phyloP scores from a whole-genome alignment of 2,888 invertebrate genomes.

The Melieria picta region DNA sequence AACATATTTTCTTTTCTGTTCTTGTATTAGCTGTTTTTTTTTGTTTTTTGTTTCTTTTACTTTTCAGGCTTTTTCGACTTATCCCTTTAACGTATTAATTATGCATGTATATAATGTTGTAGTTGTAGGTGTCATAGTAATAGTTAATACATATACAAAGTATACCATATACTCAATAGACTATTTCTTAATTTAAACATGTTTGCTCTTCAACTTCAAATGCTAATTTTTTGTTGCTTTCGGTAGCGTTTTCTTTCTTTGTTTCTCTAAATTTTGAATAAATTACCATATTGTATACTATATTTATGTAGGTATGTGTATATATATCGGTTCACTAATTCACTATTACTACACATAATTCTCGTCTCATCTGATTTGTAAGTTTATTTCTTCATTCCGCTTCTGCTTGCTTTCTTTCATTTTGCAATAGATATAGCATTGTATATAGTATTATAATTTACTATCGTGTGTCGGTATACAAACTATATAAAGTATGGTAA shows the following conservation, averaged over 20 bases:
- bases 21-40: constrained; percentile 24
- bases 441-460: constrained; percentile 6
- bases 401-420: constrained; percentile 17
- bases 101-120: no score
- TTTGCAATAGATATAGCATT: constrained; percentile 17
- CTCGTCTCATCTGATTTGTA: constrained; percentile 15
- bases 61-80: neutral
- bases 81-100: no score
- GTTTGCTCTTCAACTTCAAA: no score
- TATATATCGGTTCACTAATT: constrained; percentile 38
- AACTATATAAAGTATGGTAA: constrained; percentile 39
- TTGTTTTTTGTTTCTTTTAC: constrained; percentile 6
- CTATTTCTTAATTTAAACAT: no score
- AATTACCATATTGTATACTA: neutral
- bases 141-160: no score
- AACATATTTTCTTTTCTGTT: constrained; percentile 12
- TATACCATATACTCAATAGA: no score
- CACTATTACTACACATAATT: constrained; percentile 31
- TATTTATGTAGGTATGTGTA: constrained; percentile 20
- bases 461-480: constrained; percentile 37
- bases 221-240: no score
- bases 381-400: neutral
- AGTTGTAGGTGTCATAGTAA: no score
- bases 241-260: no score
- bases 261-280: no score